Percentiles rank a stretch among this genome's conserved stretches.
These are phyloP conservation scores for Psilopsiagon aurifrons DNA, from an alignment of 2,113 vertebrate species.

Conservation along the genomic window DNA sequence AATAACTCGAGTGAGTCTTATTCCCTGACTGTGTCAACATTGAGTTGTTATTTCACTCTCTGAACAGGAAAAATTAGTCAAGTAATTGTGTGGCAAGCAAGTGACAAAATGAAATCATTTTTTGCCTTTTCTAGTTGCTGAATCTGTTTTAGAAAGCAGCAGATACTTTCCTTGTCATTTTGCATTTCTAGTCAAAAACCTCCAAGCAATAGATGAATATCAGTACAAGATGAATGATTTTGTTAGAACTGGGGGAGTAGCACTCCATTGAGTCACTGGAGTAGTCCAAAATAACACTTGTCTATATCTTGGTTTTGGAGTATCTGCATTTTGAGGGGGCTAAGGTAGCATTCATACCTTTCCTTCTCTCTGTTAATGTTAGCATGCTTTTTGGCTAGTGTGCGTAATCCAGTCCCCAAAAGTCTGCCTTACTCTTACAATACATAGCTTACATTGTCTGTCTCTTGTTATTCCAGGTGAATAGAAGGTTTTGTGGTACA, in stretches of 20 bases:
- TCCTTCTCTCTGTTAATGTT: background rate
- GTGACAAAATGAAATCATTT: background rate
- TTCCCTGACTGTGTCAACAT: background rate
- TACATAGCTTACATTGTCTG: background rate
- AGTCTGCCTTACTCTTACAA: background rate
- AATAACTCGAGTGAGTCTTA: slow-evolving; percentile 4
- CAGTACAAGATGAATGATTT: background rate
- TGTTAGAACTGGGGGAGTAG: background rate
- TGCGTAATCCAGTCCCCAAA: background rate
- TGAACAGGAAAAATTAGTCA: background rate
- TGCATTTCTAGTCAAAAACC: background rate
- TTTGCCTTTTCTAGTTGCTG: background rate
- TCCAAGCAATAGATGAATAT: background rate
- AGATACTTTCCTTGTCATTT: background rate
- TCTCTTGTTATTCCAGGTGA: background rate
- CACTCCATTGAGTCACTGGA: background rate
- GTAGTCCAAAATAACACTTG: background rate
- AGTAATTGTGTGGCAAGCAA: background rate
- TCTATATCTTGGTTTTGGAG: background rate
- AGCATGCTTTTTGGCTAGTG: background rate
- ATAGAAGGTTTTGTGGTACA: background rate
- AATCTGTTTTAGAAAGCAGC: background rate
- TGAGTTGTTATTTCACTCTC: background rate
- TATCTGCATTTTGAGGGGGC: background rate
- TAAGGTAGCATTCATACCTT: background rate